Evolutionary conservation across 2,888 invertebrate species (phyloP).

Genomic region (Cosmopolites sordidus): DNA sequence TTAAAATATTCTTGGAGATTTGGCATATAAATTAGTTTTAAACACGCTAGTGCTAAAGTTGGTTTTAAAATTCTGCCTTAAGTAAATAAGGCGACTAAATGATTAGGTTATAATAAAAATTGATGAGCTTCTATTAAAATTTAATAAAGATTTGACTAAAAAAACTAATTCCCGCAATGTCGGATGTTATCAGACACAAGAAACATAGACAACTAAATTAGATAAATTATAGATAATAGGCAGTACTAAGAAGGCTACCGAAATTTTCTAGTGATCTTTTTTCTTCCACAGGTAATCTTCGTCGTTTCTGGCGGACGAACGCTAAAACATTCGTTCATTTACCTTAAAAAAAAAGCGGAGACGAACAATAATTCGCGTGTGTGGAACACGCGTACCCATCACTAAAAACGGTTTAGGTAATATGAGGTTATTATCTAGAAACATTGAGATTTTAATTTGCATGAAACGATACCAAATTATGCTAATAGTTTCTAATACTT

Average conservation of each 20-base stretch:
- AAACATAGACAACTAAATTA: background rate
- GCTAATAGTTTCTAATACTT: slow-evolving; percentile 26
- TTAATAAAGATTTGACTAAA: background rate
- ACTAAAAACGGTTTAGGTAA: slow-evolving; percentile 19
- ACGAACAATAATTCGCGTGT: slow-evolving; percentile 23
- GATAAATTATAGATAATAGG: background rate
- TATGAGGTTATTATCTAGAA: slow-evolving; percentile 20
- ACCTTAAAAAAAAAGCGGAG: slow-evolving; percentile 16
- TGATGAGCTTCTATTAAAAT: background rate
- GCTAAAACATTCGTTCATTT: slow-evolving; percentile 16
- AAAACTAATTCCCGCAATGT: background rate
- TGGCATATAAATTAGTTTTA: no score
- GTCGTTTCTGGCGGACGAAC: background rate
- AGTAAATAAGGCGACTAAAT: no score
- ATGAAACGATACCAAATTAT: slow-evolving; percentile 17
- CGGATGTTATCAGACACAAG: background rate
- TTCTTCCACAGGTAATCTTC: background rate
- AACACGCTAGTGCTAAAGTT: no score
- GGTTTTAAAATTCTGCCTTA: no score
- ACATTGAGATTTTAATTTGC: slow-evolving; percentile 23
- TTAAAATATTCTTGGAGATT: no score
- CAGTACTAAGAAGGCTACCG: background rate
- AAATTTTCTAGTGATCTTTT: background rate
- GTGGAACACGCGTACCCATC: slow-evolving; percentile 22
- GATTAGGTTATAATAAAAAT: no score